A percentile compares a stretch with the other conserved stretches of the same genome.
Evolutionary conservation across 2,113 vertebrate species (phyloP).

Genomic region (Gavialis gangeticus): DNA sequence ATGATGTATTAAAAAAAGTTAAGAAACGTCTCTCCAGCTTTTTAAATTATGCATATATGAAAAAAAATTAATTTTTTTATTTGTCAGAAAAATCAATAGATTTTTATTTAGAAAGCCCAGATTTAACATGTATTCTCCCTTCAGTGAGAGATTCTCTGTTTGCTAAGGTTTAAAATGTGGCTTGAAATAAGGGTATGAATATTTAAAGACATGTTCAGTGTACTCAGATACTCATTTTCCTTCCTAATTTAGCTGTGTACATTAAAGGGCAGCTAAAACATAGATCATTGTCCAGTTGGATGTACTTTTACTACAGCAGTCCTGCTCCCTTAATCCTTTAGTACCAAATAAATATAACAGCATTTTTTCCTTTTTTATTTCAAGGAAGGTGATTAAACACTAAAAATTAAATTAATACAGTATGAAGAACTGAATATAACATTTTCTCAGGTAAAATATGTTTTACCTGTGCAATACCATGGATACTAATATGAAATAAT

Average conservation of each 20-base stretch:
- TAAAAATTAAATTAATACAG: neutral
- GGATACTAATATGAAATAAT: neutral
- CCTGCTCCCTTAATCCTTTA: neutral
- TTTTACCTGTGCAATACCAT: neutral
- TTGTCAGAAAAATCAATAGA: neutral
- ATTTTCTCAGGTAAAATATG: neutral
- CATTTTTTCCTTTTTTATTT: neutral
- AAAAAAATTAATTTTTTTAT: neutral
- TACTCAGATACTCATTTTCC: neutral
- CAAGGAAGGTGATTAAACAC: neutral
- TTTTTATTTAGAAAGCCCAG: neutral
- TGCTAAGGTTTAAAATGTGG: neutral
- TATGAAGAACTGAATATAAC: neutral
- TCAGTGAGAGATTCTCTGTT: neutral
- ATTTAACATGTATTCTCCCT: neutral
- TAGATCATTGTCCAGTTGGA: rapidly evolving
- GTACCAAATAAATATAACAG: neutral
- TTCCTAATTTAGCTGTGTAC: neutral
- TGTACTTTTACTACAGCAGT: neutral
- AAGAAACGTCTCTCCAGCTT: neutral
- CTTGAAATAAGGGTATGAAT: neutral
- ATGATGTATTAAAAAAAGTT: neutral
- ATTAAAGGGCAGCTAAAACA: neutral
- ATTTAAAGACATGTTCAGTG: neutral
- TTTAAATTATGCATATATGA: neutral